These are phyloP conservation scores for Carposina sasakii DNA, from an alignment of 1,140 invertebrate species.

Conservation along the genomic window DNA sequence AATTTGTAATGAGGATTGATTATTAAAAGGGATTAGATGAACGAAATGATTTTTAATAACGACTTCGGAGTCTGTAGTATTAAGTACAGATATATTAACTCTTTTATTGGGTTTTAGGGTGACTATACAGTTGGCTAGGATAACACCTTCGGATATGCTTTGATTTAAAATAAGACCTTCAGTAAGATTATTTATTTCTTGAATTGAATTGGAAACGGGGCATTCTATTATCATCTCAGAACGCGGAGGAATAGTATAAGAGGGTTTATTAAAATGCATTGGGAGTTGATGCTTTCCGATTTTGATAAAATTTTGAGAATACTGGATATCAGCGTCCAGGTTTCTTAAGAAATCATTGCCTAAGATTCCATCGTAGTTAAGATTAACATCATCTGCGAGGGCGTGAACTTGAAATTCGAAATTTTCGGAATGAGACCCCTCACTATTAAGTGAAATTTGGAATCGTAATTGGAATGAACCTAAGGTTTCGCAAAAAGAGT, in stretches of 20 bases:
- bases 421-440: too few species aligned
- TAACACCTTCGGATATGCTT: not conserved
- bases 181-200: not conserved
- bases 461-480: constrained; percentile 14
- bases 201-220: constrained; percentile 2
- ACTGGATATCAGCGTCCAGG: constrained; percentile 13
- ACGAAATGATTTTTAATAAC: not conserved
- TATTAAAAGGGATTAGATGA: not conserved
- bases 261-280: constrained; percentile 4
- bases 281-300: not conserved
- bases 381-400: constrained; percentile 11
- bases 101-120: constrained; percentile 3
- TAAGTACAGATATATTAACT: constrained; percentile 7
- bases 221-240: not conserved
- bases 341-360: constrained; percentile 16
- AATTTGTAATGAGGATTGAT: not conserved
- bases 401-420: constrained; percentile 17
- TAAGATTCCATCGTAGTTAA: constrained; percentile 17
- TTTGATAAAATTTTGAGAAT: constrained; percentile 4
- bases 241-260: constrained; percentile 10
- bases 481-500: constrained; percentile 16
- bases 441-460: constrained; percentile 1
- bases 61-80: not conserved
- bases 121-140: constrained; percentile 4
- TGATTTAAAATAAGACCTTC: constrained; percentile 12